Evolutionary conservation across 2,113 vertebrate genomes (phyloP).

Genomic region (Leucopsar rothschildi): DNA sequence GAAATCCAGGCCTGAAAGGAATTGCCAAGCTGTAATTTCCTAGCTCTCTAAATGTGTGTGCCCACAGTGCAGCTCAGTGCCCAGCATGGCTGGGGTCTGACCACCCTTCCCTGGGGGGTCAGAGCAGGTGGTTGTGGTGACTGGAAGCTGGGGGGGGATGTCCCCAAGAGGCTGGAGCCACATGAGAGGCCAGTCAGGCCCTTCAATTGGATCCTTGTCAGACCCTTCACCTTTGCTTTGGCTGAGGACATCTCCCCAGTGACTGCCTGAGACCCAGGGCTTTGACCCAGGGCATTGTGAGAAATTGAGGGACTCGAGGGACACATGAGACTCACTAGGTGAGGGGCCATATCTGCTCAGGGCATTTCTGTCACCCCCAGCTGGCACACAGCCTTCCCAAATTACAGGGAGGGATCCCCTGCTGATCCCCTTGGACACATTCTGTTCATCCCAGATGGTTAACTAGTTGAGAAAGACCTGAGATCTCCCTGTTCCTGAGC

Average conservation of each 20-base stretch:
- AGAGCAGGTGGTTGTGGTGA: not conserved
- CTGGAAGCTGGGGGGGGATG: not conserved
- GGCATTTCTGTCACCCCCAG: not conserved
- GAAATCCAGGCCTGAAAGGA: too few species aligned
- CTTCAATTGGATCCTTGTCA: not conserved
- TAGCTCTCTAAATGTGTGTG: too few species aligned
- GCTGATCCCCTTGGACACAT: rapidly evolving
- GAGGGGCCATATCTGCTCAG: not conserved
- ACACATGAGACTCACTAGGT: not conserved
- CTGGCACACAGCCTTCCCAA: not conserved
- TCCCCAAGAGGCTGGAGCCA: not conserved
- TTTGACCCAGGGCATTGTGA: not conserved
- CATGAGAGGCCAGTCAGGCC: not conserved
- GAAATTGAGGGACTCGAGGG: rapidly evolving
- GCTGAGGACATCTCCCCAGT: not conserved
- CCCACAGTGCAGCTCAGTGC: not conserved
- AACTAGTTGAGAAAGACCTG: rapidly evolving
- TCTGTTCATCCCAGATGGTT: not conserved
- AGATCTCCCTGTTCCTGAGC: not conserved
- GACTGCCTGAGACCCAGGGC: not conserved
- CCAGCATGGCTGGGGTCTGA: rapidly evolving
- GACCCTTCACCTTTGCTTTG: not conserved
- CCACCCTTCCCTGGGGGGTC: rapidly evolving
- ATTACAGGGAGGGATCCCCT: not conserved
- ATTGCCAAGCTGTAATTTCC: too few species aligned